Conservation (phyloP, 1,140 invertebrate genomes). For the Saccostrea echinata region DNA sequence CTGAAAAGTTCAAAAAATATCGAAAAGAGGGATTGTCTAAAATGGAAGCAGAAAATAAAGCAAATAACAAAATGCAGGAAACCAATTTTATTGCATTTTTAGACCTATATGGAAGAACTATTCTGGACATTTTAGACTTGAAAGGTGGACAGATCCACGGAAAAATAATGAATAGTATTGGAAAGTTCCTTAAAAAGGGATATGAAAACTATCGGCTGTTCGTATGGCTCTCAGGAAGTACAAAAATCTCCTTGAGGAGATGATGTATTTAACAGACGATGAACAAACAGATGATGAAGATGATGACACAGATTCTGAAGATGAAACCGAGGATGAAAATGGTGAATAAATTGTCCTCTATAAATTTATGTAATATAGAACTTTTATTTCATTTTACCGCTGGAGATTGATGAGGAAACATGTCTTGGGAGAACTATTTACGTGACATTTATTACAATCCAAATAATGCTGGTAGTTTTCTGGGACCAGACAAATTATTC, state of each 20-base stretch:
- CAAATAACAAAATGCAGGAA: neutral
- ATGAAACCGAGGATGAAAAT: neutral
- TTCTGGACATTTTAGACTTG: too few relatives aligned
- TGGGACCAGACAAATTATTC: slow-evolving; percentile 41
- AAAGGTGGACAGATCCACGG: too few relatives aligned
- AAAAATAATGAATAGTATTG: too few relatives aligned
- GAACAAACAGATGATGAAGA: neutral
- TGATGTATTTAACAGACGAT: neutral
- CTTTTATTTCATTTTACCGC: too few relatives aligned
- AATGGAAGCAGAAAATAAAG: neutral
- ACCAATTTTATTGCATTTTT: neutral
- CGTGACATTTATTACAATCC: slow-evolving; percentile 13
- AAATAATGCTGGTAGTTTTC: slow-evolving; percentile 19
- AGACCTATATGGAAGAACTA: too few relatives aligned
- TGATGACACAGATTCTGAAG: neutral
- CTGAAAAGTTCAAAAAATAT: neutral
- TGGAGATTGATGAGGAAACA: neutral
- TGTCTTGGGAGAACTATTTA: slow-evolving; percentile 47
- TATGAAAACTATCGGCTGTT: slow-evolving; percentile 12
- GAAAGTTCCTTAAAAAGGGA: neutral
- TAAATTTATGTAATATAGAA: too few relatives aligned
- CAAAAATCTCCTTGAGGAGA: neutral
- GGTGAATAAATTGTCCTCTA: neutral
- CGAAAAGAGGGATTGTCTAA: neutral
- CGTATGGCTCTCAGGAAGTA: slow-evolving; percentile 41